Conservation (phyloP, 2,113 vertebrate species). For the Neotoma lepida region DNA sequence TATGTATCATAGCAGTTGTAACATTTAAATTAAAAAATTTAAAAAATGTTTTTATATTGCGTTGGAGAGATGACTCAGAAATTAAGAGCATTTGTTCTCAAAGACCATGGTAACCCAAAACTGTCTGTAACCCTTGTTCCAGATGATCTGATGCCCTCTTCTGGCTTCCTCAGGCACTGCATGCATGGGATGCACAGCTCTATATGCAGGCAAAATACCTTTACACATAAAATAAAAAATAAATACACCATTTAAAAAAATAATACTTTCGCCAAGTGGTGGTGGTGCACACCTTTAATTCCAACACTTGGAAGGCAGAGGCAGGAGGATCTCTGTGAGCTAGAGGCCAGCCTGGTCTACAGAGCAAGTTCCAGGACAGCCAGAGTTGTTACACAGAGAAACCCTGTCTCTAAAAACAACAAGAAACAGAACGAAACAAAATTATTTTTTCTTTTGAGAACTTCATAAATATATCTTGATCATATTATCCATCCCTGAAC, state of each 20-base stretch:
- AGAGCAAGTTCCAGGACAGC: not conserved
- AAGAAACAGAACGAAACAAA: not conserved
- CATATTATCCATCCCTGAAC: not conserved
- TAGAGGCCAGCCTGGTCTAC: not conserved
- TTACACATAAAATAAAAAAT: not conserved
- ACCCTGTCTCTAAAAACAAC: not conserved
- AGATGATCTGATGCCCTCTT: not conserved
- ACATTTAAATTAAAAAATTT: not conserved
- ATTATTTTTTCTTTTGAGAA: not conserved
- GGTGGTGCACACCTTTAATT: not conserved
- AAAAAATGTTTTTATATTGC: not conserved
- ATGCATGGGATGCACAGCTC: not conserved
- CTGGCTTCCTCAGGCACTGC: not conserved
- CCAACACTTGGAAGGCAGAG: not conserved
- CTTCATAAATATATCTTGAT: not conserved
- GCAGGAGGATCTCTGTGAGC: not conserved
- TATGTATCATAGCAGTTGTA: not conserved
- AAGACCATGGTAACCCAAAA: too few species aligned
- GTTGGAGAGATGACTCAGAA: not conserved
- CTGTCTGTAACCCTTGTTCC: not conserved
- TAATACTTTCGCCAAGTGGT: not conserved
- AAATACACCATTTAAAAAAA: not conserved
- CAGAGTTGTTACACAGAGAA: not conserved
- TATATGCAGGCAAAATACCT: not conserved
- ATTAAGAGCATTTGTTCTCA: too few species aligned